Evolutionary conservation across 2,113 vertebrate genomes (phyloP), one percentile per base, ranked within the genome.

Genomic region (Columba janthina): DNA sequence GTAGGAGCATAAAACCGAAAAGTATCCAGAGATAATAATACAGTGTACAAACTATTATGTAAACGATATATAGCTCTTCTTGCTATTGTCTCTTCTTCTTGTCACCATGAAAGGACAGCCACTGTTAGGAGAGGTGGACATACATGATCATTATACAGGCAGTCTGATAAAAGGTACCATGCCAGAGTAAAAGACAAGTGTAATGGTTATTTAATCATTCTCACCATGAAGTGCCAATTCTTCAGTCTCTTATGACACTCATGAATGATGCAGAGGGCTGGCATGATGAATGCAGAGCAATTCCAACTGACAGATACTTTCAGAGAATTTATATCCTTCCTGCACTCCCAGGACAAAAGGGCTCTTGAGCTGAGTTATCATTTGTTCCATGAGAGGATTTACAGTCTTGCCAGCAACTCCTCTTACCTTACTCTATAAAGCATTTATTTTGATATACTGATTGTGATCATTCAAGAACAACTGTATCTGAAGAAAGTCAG

Each of bases 181-280:
- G 58, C 86, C 79, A 92, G 75, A 94, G 86, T 48, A 88, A 73
- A 96, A 97, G 96, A 97, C 93, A 94, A 96, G 93, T 12, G 32
- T 94, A 98, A 97, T 94, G 90, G 96, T 94, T 96, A 92, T 95
- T 98, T 98, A 97, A 97, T 98, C 97, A 97, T 96, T 97, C 96
- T 93, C 60, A 93, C 95, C 77, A 76, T 96, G 97, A 98, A 98
- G 87, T 96, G 96, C 95, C 97, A 97, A 97, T 98, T 97, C 94
- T 97, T 98, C 92, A 97, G 97, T 93, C 91, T 97, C 97, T 96
- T 96, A 97, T 96, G 98, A 98, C 97, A 96, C 90, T 97, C 97
- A 98, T 97, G 97, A 98, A 98, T 97, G 98, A 98, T 98, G 96
- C 97, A 98, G 95, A 96, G 96, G 88, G 85, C 83, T 50, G 91